phyloP scores from a whole-genome alignment of 2,113 vertebrate genomes.

The Gambusia affinis region DNA sequence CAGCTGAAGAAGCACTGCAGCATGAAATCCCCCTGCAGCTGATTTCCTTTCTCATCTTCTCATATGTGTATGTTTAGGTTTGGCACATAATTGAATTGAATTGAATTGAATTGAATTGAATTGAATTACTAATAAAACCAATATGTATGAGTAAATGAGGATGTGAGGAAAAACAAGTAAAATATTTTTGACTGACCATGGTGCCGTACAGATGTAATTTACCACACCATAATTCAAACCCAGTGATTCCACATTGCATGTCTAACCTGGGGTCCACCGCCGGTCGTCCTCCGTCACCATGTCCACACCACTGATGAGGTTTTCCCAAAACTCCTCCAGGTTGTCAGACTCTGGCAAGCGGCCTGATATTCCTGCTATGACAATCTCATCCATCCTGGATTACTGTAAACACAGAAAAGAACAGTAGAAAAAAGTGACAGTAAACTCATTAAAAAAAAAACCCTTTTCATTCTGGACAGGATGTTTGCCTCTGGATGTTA shows the following conservation, averaged over 20 bases:
- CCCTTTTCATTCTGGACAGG: neutral
- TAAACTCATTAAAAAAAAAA: neutral
- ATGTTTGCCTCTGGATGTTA: neutral
- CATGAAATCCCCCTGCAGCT: no score
- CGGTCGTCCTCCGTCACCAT: conserved; percentile 97
- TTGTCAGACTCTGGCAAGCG: conserved; percentile 92
- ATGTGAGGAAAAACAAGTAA: no score
- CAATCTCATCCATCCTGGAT: conserved; percentile 91
- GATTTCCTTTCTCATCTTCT: no score
- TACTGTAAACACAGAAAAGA: conserved; percentile 25
- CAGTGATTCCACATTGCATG: neutral
- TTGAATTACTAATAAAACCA: no score
- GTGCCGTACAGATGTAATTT: no score
- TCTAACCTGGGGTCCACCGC: conserved; percentile 92
- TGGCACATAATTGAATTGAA: no score
- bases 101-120: no score
- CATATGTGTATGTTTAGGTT: no score
- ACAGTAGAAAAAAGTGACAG: neutral
- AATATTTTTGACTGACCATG: no score
- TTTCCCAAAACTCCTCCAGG: conserved; percentile 96
- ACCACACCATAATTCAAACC: neutral
- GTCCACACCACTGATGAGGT: conserved; percentile 91
- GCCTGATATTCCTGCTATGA: conserved; percentile 94
- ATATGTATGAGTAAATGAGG: no score
- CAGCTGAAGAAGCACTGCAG: no score